These are phyloP conservation scores for Lutraria lutraria DNA, from an alignment of 2,888 invertebrate genomes.

Conservation along the genomic window DNA sequence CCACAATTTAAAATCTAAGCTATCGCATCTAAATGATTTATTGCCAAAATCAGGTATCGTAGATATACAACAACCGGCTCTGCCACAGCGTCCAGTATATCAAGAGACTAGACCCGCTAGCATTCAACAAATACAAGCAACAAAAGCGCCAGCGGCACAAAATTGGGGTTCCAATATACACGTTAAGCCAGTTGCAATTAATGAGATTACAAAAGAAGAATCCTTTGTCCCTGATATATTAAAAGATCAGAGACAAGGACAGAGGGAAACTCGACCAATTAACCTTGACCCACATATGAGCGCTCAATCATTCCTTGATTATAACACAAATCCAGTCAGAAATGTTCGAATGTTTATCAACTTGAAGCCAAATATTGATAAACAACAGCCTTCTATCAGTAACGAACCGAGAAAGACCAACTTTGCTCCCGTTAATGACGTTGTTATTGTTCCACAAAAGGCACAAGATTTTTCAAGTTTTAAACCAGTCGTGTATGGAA, in stretches of 20 bases:
- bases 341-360: slow-evolving; percentile 30
- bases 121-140: background rate
- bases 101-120: background rate
- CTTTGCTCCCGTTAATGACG: background rate
- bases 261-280: slow-evolving; percentile 38
- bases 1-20: slow-evolving; percentile 30
- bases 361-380: slow-evolving; percentile 18
- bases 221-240: background rate
- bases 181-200: slow-evolving; percentile 22
- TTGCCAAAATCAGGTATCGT: background rate
- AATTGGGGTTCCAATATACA: slow-evolving; percentile 8
- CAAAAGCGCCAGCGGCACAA: background rate
- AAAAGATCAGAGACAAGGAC: slow-evolving; percentile 37
- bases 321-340: slow-evolving; percentile 25
- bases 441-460: background rate
- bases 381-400: background rate
- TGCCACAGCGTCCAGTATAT: background rate
- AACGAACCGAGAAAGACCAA: background rate
- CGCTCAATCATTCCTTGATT: slow-evolving; percentile 15
- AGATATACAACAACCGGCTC: background rate
- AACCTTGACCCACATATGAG: slow-evolving; percentile 3
- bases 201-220: background rate
- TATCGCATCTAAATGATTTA: slow-evolving; percentile 41
- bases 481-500: slow-evolving; percentile 47
- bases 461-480: slow-evolving; percentile 18